Evolutionary conservation across 2,113 vertebrate genomes (phyloP).

Genomic region (Gracilinanus agilis): DNA sequence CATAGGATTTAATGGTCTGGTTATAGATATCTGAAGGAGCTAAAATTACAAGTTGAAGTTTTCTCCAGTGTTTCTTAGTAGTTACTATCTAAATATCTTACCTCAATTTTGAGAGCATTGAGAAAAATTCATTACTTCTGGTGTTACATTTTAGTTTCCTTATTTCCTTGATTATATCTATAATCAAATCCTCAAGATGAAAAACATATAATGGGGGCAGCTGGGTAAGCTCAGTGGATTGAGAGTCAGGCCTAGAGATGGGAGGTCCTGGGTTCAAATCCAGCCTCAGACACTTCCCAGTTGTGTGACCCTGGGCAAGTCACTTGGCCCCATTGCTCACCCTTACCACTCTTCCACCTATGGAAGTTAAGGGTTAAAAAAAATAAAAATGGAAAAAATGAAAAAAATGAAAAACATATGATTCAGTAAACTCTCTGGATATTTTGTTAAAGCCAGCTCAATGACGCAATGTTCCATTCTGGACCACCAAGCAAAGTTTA

Average conservation of each 20-base stretch:
- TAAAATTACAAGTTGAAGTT: neutral
- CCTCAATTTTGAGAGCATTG: constrained; percentile 46
- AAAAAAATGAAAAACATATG: constrained; percentile 38
- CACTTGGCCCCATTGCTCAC: too few relatives aligned
- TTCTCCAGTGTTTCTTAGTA: constrained; percentile 46
- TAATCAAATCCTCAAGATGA: constrained; percentile 36
- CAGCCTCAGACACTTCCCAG: too few relatives aligned
- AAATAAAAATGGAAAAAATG: too few relatives aligned
- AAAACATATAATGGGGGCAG: constrained; percentile 47
- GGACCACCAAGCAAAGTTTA: neutral
- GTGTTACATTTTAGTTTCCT: constrained; percentile 7
- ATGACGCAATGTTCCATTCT: neutral
- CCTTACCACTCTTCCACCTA: too few relatives aligned
- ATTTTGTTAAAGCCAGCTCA: constrained; percentile 47
- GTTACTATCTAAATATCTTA: constrained; percentile 50
- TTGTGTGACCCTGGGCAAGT: too few relatives aligned
- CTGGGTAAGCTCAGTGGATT: too few relatives aligned
- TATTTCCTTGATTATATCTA: neutral
- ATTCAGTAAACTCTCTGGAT: constrained; percentile 52
- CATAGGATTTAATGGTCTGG: constrained; percentile 32
- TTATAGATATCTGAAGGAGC: constrained; percentile 43
- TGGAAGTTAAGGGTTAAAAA: too few relatives aligned
- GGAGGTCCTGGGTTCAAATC: too few relatives aligned
- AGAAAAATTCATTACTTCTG: constrained; percentile 11
- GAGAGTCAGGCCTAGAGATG: too few relatives aligned